Conservation (phyloP, 2,888 invertebrate genomes). For the Thymelicus acteon region DNA sequence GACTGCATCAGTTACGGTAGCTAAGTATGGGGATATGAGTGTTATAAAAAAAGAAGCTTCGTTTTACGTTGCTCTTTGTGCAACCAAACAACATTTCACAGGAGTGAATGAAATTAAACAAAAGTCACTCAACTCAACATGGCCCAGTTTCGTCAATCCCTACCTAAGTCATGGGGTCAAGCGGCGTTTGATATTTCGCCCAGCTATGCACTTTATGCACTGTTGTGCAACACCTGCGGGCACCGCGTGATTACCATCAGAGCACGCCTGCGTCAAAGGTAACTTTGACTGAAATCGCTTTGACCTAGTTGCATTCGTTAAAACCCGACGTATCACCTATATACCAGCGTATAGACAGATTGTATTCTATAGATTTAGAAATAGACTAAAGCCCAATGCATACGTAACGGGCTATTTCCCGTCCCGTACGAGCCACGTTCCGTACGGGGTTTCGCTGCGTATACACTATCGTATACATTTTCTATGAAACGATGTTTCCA, state of each 20-base stretch:
- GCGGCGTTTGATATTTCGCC: constrained; percentile 5
- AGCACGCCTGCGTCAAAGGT: constrained; percentile 4
- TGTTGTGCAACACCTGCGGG: constrained; percentile 10
- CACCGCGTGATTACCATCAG: neutral
- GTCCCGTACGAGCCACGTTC: too few relatives aligned
- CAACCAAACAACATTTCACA: too few relatives aligned
- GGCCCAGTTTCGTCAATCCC: neutral
- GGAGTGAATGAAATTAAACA: too few relatives aligned
- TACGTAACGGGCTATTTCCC: too few relatives aligned
- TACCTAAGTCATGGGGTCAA: constrained; percentile 6
- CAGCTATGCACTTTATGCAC: constrained; percentile 10
- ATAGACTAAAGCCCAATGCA: neutral
- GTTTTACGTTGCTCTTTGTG: too few relatives aligned
- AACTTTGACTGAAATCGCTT: neutral
- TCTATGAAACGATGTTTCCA: too few relatives aligned
- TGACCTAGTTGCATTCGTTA: constrained; percentile 8
- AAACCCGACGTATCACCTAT: neutral
- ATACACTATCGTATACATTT: too few relatives aligned
- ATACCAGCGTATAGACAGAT: neutral
- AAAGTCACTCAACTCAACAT: neutral
- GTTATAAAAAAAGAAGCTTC: too few relatives aligned
- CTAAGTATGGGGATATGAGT: too few relatives aligned
- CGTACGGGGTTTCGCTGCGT: too few relatives aligned
- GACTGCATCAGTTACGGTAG: too few relatives aligned
- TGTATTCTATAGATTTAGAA: neutral